Conservation (phyloP, 2,797 vertebrate genomes). For the Sebastes flavidus region DNA sequence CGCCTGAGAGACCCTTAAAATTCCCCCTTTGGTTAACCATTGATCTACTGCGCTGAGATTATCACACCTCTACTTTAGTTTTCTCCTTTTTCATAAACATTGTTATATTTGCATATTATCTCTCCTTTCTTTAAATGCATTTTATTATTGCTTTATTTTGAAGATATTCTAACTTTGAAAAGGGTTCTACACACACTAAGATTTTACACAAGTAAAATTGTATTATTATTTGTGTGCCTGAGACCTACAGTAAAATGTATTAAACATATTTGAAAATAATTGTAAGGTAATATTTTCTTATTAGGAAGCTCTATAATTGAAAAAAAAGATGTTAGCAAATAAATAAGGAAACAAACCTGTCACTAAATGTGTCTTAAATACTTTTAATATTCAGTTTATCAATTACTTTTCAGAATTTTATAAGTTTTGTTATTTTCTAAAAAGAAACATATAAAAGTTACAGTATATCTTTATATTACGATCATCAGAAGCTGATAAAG, state of each 20-base stretch:
- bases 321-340: not conserved
- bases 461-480: not conserved
- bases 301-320: too few relatives aligned
- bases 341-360: not conserved
- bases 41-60: not conserved
- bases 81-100: not conserved
- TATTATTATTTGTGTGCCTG: not conserved
- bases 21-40: not conserved
- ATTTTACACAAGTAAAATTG: not conserved
- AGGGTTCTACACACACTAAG: accelerated
- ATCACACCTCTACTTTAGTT: not conserved
- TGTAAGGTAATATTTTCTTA: not conserved
- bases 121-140: not conserved
- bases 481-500: not conserved
- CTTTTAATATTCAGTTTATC: not conserved
- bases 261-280: not conserved
- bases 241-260: not conserved
- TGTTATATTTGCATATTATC: not conserved
- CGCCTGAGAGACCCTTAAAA: slow-evolving; percentile 14
- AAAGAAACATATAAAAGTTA: not conserved
- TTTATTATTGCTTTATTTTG: not conserved
- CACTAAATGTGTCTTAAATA: not conserved
- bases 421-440: not conserved
- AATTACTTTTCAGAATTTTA: not conserved
- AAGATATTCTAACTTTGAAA: not conserved